A percentile compares a stretch with the other conserved stretches of the same genome.
Conservation (phyloP, 1,140 invertebrate species). For the Chironomus tepperi region DNA sequence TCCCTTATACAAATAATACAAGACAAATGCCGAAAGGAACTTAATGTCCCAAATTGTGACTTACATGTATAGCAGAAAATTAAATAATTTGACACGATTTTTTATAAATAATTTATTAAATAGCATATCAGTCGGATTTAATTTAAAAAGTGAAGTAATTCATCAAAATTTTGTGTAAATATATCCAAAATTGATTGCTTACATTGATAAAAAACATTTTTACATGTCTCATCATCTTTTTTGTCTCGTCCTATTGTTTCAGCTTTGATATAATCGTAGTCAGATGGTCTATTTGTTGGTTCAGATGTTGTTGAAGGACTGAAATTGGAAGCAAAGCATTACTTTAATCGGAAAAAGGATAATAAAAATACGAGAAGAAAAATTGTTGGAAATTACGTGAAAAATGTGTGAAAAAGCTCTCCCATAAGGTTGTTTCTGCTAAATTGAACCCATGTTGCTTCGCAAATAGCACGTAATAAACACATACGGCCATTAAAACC, state of each 20-base stretch:
- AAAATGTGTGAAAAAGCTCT: not conserved
- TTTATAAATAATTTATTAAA: too few species aligned
- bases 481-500: not conserved
- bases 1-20: too few species aligned
- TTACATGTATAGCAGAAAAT: too few species aligned
- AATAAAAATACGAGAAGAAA: not conserved
- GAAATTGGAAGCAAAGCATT: not conserved
- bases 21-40: too few species aligned
- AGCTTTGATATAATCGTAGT: slow-evolving; percentile 17
- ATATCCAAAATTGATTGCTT: not conserved
- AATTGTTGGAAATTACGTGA: not conserved
- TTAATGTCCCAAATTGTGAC: too few species aligned
- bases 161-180: not conserved
- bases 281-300: not conserved
- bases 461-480: slow-evolving; percentile 10
- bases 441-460: not conserved
- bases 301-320: slow-evolving; percentile 17
- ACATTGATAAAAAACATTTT: not conserved
- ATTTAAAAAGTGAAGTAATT: too few species aligned
- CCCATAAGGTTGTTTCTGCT: not conserved
- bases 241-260: not conserved
- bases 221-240: not conserved
- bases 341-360: not conserved
- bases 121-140: too few species aligned
- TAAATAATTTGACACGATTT: too few species aligned